phyloP scores from a whole-genome alignment of 2,113 vertebrate species.

The Rhinolophus ferrumequinum region DNA sequence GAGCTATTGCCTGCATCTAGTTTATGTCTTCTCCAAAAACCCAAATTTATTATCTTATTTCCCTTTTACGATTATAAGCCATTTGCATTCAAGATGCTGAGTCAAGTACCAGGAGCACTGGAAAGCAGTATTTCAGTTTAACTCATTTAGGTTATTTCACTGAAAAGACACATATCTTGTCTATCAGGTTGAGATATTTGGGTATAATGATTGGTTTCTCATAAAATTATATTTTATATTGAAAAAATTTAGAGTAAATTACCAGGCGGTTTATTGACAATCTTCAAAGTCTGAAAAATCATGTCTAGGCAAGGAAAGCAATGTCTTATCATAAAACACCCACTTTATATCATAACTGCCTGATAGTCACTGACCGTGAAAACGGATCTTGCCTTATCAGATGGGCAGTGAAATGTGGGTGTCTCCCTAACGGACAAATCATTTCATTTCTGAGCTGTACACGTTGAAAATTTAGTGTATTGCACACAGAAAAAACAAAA shows the following conservation, averaged over 20 bases:
- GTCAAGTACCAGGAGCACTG: neutral
- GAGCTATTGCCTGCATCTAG: neutral
- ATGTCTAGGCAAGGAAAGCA: neutral
- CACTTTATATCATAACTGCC: neutral
- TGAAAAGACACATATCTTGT: neutral
- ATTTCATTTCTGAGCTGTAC: neutral
- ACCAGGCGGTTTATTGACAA: neutral
- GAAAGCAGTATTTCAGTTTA: neutral
- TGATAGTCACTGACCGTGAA: neutral
- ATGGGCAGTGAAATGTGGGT: neutral
- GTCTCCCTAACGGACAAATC: neutral
- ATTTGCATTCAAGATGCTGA: slow-evolving; percentile 10
- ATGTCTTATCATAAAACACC: neutral
- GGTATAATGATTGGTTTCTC: neutral
- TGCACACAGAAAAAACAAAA: neutral
- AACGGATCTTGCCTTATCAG: neutral
- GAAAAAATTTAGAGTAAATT: slow-evolving; percentile 35
- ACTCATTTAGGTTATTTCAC: neutral
- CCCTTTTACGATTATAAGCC: neutral
- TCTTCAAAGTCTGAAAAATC: neutral
- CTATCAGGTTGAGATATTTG: neutral
- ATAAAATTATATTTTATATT: slow-evolving; percentile 24
- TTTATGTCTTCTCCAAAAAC: neutral
- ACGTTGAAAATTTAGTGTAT: neutral
- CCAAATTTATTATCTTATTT: neutral